phyloP scores from a whole-genome alignment of 2,888 invertebrate species.

The Agonum fuliginosum region DNA sequence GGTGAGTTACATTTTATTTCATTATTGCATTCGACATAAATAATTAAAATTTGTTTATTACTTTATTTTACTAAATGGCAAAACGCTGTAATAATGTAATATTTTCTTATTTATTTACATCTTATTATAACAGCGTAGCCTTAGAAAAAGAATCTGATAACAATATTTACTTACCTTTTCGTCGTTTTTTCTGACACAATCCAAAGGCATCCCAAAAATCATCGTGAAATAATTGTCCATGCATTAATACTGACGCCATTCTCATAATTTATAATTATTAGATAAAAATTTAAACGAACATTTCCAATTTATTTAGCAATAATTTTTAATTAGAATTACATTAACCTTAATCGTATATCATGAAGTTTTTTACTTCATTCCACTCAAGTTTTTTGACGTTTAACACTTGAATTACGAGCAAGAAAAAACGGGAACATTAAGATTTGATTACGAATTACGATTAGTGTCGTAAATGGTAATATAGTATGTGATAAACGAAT shows the following conservation, averaged over 20 bases:
- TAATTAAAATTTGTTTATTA: neutral
- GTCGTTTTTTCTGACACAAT: conserved; percentile 11
- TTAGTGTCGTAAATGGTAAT: too few relatives aligned
- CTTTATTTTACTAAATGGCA: too few relatives aligned
- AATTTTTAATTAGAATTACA: conserved; percentile 44
- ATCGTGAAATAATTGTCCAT: conserved; percentile 45
- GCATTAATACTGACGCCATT: conserved; percentile 51
- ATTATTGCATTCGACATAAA: neutral
- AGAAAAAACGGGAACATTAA: too few relatives aligned
- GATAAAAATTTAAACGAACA: conserved; percentile 38
- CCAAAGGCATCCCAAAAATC: conserved; percentile 36
- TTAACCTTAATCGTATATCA: conserved; percentile 42
- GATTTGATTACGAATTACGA: too few relatives aligned
- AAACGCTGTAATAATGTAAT: too few relatives aligned
- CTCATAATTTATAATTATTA: conserved; percentile 4
- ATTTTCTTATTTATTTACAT: too few relatives aligned
- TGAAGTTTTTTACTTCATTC: neutral
- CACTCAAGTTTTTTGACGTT: neutral
- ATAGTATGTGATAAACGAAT: too few relatives aligned
- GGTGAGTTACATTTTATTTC: neutral
- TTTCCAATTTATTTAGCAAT: conserved; percentile 50
- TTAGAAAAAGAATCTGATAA: too few relatives aligned
- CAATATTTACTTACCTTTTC: conserved; percentile 20
- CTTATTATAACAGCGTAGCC: too few relatives aligned
- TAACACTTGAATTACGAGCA: neutral